These are phyloP conservation scores for Drosophila yooni DNA, from an alignment of 2,888 invertebrate species.

Conservation along the genomic window DNA sequence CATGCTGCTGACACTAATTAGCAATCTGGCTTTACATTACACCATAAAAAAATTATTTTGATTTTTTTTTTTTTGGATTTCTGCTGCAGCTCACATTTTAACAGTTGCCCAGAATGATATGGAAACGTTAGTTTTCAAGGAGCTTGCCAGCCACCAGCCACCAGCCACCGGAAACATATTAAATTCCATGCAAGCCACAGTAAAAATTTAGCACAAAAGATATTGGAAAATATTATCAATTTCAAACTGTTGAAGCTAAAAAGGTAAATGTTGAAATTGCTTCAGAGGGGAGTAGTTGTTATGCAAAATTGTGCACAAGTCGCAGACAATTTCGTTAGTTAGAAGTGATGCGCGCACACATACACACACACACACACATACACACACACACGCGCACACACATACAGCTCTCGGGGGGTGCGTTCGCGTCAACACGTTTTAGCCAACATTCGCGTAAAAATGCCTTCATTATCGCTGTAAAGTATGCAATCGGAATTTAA, in stretches of 20 bases:
- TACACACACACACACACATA: background rate
- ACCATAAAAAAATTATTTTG: too few relatives aligned
- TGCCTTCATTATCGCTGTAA: conserved; percentile 71
- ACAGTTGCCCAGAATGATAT: too few relatives aligned
- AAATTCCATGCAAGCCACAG: too few relatives aligned
- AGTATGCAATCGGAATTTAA: conserved; percentile 70
- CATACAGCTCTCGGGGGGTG: too few relatives aligned
- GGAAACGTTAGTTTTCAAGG: too few relatives aligned
- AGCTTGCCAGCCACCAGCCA: too few relatives aligned
- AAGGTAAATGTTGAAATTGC: background rate
- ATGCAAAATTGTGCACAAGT: background rate
- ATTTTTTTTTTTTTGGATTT: background rate
- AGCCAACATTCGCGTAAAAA: conserved; percentile 45
- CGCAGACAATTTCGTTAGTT: conserved; percentile 13
- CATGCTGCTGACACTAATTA: conserved; percentile 3
- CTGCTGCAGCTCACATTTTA: background rate
- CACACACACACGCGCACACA: background rate
- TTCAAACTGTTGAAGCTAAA: background rate
- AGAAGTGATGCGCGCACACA: background rate
- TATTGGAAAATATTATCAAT: background rate
- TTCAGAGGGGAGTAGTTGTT: background rate
- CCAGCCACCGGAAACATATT: too few relatives aligned
- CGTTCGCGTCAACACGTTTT: background rate
- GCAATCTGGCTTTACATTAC: background rate
- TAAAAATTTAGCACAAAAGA: too few relatives aligned